Evolutionary conservation across 1,140 invertebrate genomes (phyloP), one percentile per base, ranked within the genome.

Genomic region (Phocides pigmalion): DNA sequence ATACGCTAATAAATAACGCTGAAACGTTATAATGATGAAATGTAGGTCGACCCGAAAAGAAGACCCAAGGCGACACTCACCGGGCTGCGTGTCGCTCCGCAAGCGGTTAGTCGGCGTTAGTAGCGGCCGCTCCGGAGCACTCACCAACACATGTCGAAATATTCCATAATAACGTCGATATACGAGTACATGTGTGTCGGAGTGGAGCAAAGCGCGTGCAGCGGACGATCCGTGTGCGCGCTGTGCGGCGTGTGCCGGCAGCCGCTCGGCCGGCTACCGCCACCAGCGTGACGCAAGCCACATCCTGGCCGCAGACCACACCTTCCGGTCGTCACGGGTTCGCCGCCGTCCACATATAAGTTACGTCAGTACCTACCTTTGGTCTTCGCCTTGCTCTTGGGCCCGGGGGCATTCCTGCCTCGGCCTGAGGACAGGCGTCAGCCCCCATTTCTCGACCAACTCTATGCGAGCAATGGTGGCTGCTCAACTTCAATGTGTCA

Each of bases 401-500:
- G 93, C 93, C 92, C 92, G 94, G 95, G 95, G 96, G 95, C 95
- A 95, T 94, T 97, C 96, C 95, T 97, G 96, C 94, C 96, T 96
- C 95, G 96, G 96, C 94, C 95, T 96, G 94, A 97, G 95, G 95
- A 97, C 96, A 95, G 97, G 96, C 94, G 96, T 97, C 93, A 97
- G 95, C 95, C 97, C 96, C 97, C 96, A 97, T 97, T 96, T 96
- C 94, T 97, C 97, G 93, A 97, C 95, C 93, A 97, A 96, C 94
- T 97, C 96, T 95, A 97, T 96, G 93, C 96, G 96, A 94, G 96
- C 96, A 98, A 98, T 97, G 95, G 96, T 97, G 95, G 93, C 94
- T 87, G 85, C 70, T 89, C 84, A 79, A 89, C 64, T 54, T 80
- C 80, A 86, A 88, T 84, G 71, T 81, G 83, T 87, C 88, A 90